Evolutionary conservation across 2,797 vertebrate species (phyloP).

Genomic region (Eulemur coronatus): DNA sequence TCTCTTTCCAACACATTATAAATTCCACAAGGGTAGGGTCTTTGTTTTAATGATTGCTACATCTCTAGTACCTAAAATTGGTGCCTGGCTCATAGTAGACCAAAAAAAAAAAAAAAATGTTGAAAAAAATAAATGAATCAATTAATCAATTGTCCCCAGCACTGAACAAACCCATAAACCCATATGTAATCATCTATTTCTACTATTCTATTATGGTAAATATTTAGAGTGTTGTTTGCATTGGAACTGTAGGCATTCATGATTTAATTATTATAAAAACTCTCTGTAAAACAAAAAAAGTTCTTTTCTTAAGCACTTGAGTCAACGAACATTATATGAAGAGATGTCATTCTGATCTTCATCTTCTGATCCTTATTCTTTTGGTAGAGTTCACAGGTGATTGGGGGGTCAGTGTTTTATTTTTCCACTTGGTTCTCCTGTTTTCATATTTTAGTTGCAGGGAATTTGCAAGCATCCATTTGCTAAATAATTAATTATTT

Average conservation of each 20-base stretch:
- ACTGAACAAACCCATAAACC: not conserved
- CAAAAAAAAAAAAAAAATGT: not conserved
- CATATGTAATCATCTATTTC: not conserved
- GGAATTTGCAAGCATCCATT: not conserved
- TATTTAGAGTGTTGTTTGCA: not conserved
- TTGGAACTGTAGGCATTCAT: not conserved
- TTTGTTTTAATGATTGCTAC: not conserved
- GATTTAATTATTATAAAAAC: not conserved
- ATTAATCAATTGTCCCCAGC: not conserved
- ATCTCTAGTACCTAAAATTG: not conserved
- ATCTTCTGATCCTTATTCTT: not conserved
- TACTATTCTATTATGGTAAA: not conserved
- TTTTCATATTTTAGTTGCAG: not conserved
- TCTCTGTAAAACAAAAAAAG: not conserved
- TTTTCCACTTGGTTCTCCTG: not conserved
- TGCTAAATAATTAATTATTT: conserved; percentile 14
- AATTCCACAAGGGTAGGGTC: not conserved
- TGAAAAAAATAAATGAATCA: not conserved
- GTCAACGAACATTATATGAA: not conserved
- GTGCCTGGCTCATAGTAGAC: not conserved
- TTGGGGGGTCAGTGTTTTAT: not conserved
- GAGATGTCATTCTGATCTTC: not conserved
- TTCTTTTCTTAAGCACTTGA: not conserved
- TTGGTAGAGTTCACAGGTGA: not conserved
- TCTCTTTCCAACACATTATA: not conserved